phyloP scores from a whole-genome alignment of 1,140 invertebrate species.

The Hesperophylax magnus region DNA sequence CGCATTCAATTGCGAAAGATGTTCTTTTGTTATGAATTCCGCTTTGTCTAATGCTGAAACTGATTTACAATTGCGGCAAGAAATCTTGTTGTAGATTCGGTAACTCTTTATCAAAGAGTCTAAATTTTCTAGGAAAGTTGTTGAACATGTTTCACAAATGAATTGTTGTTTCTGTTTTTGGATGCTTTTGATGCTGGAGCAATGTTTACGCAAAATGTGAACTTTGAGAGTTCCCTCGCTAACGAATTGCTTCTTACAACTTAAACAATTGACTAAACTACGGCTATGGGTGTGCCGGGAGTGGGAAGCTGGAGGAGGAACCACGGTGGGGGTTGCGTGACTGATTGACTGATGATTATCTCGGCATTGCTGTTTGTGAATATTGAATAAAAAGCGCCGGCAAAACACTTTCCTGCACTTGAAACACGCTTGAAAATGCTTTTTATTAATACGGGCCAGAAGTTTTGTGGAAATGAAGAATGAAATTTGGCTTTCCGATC shows the following conservation, averaged over 20 bases:
- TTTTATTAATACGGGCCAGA: not conserved
- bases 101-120: not conserved
- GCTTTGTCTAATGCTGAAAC: not conserved
- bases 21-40: not conserved
- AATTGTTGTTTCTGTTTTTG: not conserved
- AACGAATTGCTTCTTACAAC: not conserved
- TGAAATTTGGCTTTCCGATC: not conserved
- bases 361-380: not conserved
- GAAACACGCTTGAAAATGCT: not conserved
- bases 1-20: not conserved
- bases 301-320: not conserved
- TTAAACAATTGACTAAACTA: not conserved
- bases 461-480: not conserved
- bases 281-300: not conserved
- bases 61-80: not conserved
- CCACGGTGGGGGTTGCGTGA: not conserved
- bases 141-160: not conserved
- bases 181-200: not conserved
- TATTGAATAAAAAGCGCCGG: not conserved
- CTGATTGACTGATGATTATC: not conserved
- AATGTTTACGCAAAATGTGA: conserved; percentile 12
- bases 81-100: not conserved
- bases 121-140: not conserved
- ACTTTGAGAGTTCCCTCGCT: not conserved
- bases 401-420: not conserved